Evolutionary conservation across 2,888 invertebrate species (phyloP), one percentile per base, ranked within the genome.

Genomic region (Lithophane ornitopus): DNA sequence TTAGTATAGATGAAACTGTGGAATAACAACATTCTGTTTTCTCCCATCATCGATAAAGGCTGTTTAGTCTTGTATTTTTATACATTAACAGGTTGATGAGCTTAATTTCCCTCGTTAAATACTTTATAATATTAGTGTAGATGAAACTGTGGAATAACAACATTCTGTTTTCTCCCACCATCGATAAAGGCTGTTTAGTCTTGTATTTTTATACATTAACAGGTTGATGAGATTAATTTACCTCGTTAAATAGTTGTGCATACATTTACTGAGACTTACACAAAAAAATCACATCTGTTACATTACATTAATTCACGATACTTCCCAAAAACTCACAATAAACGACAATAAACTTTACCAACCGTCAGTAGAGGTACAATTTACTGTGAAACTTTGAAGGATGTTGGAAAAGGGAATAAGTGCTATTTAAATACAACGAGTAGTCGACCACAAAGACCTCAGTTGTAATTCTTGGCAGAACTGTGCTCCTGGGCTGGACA

Each of bases 401-500:
- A 76, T 79, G 74, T 80, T 78, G 62, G 76, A 68, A 81, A 83
- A 79, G 78, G 78, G 80, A 87, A 82, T 85, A 78, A 82, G 80
- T 84, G 78, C 69, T 85, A 82, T 88, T 87, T 87, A 83, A 87
- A 87, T 88, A 84, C 74, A 78, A 76, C 66, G 78, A 75, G 76
- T 84, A 82, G 84, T 88, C 62, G 72, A 82, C 78, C 76, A 87
- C 80, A 88, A 87, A 85, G 77, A 71, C 72, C 58, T 80, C 69
- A 75, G 85, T 87, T 89, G 90, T 89, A 86, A 91, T 91, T 88
- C 88, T 90, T 91, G 90, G 91, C 89, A 88, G 78, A 70, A 74
- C 72, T 72, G 46, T 69, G 82, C 85, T 82, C 84, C 87, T 88
- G 84, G 86, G 82, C 80, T 85, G 89, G 85, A 87, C 87, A 85